Conservation (phyloP, 2,888 invertebrate species). For the Apodemia hepburni region DNA sequence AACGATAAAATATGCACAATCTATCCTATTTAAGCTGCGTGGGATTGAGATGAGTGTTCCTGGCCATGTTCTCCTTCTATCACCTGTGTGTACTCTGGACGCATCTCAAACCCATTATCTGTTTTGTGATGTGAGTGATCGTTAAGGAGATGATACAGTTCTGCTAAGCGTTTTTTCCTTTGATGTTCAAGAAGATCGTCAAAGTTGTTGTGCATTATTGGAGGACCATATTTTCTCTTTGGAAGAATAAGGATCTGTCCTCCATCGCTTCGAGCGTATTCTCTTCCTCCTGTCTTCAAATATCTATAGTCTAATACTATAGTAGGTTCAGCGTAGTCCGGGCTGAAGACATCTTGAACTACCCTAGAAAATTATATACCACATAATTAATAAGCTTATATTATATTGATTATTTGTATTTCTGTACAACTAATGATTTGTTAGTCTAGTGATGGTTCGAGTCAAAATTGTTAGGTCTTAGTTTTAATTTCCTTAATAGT, state of each 20-base stretch:
- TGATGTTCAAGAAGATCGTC: conserved; percentile 58
- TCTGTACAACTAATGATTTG: too few species aligned
- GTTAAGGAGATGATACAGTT: conserved; percentile 28
- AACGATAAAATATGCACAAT: not conserved
- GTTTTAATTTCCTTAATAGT: too few species aligned
- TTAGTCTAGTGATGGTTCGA: too few species aligned
- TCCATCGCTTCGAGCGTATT: conserved; percentile 59
- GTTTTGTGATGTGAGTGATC: not conserved
- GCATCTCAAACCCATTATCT: not conserved
- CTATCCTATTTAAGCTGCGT: not conserved
- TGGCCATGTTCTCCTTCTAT: not conserved
- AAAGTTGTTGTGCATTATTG: conserved; percentile 48
- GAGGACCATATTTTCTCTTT: conserved; percentile 38
- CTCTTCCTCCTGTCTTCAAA: conserved; percentile 59
- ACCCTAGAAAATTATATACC: conserved; percentile 41
- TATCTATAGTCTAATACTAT: conserved; percentile 64
- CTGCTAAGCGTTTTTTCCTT: conserved; percentile 45
- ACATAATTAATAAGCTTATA: not conserved
- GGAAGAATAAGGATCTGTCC: conserved; percentile 64
- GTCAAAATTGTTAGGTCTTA: too few species aligned
- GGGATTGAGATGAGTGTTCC: not conserved
- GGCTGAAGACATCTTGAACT: conserved; percentile 53
- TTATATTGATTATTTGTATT: not conserved
- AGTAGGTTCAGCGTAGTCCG: conserved; percentile 58
- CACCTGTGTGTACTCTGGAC: conserved; percentile 6